Conservation (phyloP, 2,888 invertebrate species). For the Caenorhabditis sulstoni region DNA sequence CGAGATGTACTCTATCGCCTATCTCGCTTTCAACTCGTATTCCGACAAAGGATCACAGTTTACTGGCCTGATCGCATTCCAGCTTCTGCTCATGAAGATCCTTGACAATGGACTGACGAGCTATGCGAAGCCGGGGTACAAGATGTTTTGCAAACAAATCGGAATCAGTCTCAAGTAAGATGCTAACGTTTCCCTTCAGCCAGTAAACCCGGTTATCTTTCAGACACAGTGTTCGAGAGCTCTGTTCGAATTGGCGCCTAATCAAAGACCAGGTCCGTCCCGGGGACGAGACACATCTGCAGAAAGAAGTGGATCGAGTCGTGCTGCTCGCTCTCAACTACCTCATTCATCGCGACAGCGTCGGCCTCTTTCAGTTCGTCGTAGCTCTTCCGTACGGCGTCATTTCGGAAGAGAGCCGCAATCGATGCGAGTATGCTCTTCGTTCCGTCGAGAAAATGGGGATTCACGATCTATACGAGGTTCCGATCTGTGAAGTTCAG, state of each 20-base stretch:
- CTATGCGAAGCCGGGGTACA: constrained; percentile 70
- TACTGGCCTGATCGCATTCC: constrained; percentile 75
- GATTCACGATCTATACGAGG: constrained; percentile 63
- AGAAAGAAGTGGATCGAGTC: constrained; percentile 77
- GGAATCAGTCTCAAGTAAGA: constrained; percentile 74
- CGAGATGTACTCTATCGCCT: constrained; percentile 72
- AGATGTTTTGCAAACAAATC: constrained; percentile 76
- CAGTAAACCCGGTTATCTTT: background rate
- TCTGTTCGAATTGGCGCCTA: constrained; percentile 74
- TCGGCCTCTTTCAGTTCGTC: constrained; percentile 79
- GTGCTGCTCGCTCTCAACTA: constrained; percentile 74
- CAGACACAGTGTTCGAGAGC: constrained; percentile 73
- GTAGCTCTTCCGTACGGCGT: constrained; percentile 77
- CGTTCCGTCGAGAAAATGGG: constrained; percentile 57
- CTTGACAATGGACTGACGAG: constrained; percentile 76
- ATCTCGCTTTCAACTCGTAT: constrained; percentile 71
- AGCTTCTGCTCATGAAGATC: constrained; percentile 73
- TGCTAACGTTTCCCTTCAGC: background rate
- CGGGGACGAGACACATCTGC: constrained; percentile 63
- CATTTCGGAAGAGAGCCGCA: constrained; percentile 74
- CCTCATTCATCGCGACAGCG: constrained; percentile 72
- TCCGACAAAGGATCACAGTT: constrained; percentile 70
- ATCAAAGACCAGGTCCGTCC: constrained; percentile 55
- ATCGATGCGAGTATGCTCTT: constrained; percentile 73
- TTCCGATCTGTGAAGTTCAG: constrained; percentile 55